Evolutionary conservation across 2,888 invertebrate genomes (phyloP).

Genomic region (Cephus sareptanus): DNA sequence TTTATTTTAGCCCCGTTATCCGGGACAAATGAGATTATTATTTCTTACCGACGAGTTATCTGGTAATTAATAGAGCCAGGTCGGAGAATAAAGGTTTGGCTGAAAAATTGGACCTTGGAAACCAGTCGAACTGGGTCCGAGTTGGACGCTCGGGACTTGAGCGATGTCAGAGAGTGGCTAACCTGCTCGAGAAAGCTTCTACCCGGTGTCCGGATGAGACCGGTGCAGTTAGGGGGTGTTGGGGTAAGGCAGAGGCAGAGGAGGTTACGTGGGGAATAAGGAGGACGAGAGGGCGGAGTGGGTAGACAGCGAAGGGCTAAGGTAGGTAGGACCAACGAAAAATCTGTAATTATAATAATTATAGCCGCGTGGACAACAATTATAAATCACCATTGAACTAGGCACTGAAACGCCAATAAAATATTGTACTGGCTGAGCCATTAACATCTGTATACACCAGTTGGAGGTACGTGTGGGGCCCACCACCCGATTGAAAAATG

Average conservation of each 20-base stretch:
- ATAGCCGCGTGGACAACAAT: slow-evolving; percentile 53
- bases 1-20: too few relatives aligned
- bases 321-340: slow-evolving; percentile 46
- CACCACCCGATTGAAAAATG: slow-evolving; percentile 39
- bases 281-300: slow-evolving; percentile 17
- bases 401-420: slow-evolving; percentile 53
- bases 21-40: too few relatives aligned
- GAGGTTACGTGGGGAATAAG: slow-evolving; percentile 31
- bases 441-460: slow-evolving; percentile 21
- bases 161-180: too few relatives aligned
- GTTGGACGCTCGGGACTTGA: too few relatives aligned
- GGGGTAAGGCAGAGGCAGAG: slow-evolving; percentile 22
- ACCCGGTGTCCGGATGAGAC: slow-evolving; percentile 17
- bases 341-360: slow-evolving; percentile 61
- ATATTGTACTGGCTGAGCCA: slow-evolving; percentile 34
- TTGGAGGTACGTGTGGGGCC: slow-evolving; percentile 19
- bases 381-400: slow-evolving; percentile 62
- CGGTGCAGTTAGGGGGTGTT: background rate
- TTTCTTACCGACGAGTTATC: too few relatives aligned
- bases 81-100: too few relatives aligned
- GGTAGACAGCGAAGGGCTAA: slow-evolving; percentile 27
- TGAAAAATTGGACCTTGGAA: too few relatives aligned
- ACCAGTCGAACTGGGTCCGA: too few relatives aligned
- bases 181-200: too few relatives aligned
- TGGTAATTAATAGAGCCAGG: too few relatives aligned